Base-by-base conservation (phyloP, 2,113 vertebrate genomes). In the Coturnix japonica region DNA sequence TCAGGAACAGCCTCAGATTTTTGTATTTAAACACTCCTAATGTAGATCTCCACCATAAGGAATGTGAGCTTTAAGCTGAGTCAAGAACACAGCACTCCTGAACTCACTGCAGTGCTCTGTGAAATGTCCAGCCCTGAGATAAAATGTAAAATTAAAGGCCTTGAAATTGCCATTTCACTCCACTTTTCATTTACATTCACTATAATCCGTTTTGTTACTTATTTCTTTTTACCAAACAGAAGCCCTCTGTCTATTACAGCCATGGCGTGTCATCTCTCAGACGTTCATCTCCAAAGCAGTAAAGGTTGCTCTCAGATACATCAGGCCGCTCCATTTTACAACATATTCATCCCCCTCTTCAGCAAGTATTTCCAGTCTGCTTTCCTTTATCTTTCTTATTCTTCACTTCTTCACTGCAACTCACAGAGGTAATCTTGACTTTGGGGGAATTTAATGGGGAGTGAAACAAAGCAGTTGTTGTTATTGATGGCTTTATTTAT, bases 141-240 rank as follows among this genome's bases (percentile, higher is more conserved):
- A 5, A 57, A 69, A 21, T 47, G 69, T 37, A 61, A 92, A 96
- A 76, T 79, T 37, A 63, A 93, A 70, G 31, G 25, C 39, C 47
- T 60, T 47, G 22, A 23, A 88, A 80, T 2, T 57, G 66, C 69
- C 49, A 37, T 37, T 37, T 37, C 37, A 37, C 30, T 72, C 44
- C 30, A 18, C 44, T 56, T 83, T 16, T 66, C 18, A 44, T 20
- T 81, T 30, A 44, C 11, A 53, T 11, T 25, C 41, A 53, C 19
- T 49, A 72, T 26, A 3, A 35, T 61, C 25, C 19, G 20, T 43
- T 30, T 16, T 18, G 25, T 19, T 39, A 39, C 9, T 25, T 0
- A 44, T 1, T 20, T 1, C 17, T 18, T 87, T 88, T 44, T 12
- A 71, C 17, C 7, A 15, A 47, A 33, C 10, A 7, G 41, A 81